Conservation (phyloP, 2,797 vertebrate species). For the Cossypha dichroa region DNA sequence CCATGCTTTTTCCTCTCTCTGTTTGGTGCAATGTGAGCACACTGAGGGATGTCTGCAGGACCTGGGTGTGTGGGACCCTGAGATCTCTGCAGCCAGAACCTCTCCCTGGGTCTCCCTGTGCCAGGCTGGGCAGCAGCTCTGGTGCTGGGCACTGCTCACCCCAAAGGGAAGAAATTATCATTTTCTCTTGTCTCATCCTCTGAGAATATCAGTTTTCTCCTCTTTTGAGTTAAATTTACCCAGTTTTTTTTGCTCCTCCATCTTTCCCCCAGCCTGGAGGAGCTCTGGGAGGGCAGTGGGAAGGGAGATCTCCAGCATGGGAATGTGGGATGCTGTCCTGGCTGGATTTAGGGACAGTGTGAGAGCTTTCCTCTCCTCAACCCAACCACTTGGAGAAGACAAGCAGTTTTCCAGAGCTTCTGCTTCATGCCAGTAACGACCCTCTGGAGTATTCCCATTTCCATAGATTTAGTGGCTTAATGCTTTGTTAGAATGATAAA, state of each 20-base stretch:
- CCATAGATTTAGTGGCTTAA: constrained; percentile 37
- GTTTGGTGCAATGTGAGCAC: fast-evolving
- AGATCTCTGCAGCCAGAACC: background rate
- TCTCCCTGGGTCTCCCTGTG: background rate
- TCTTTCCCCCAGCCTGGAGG: background rate
- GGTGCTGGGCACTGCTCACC: background rate
- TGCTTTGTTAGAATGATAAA: constrained; percentile 55
- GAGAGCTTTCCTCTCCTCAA: background rate
- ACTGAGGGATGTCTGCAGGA: fast-evolving
- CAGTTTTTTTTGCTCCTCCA: background rate
- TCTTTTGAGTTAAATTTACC: fast-evolving
- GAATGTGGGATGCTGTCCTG: background rate
- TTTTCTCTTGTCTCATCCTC: background rate
- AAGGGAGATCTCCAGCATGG: background rate
- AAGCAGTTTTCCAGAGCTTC: background rate
- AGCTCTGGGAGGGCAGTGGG: background rate
- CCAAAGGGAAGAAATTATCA: fast-evolving
- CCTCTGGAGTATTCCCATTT: constrained; percentile 22
- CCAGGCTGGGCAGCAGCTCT: background rate
- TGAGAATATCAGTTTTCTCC: background rate
- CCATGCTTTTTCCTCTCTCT: background rate
- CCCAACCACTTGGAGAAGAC: background rate
- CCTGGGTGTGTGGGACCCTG: background rate
- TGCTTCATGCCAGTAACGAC: background rate
- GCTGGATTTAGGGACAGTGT: background rate